A percentile compares a stretch with the other conserved stretches of the same genome.
phyloP scores from a whole-genome alignment of 2,113 vertebrate genomes.

The Talpa occidentalis region DNA sequence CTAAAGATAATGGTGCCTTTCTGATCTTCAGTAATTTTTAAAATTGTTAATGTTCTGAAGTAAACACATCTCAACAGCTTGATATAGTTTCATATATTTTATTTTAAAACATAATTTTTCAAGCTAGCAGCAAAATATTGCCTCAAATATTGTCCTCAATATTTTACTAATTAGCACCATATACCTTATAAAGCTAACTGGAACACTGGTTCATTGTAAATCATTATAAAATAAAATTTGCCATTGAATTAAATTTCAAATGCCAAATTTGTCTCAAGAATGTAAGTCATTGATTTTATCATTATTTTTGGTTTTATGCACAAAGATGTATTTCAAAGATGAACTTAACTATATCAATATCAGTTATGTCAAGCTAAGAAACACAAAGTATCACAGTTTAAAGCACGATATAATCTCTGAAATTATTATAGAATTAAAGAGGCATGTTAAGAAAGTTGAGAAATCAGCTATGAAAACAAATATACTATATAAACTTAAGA shows the following conservation, averaged over 20 bases:
- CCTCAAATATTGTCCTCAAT: slow-evolving; percentile 70
- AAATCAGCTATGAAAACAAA: slow-evolving; percentile 75
- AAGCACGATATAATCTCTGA: slow-evolving; percentile 80
- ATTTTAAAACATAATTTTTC: slow-evolving; percentile 83
- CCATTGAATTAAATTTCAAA: slow-evolving; percentile 75
- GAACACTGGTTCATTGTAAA: slow-evolving; percentile 77
- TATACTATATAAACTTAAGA: slow-evolving; percentile 73
- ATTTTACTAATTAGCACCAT: slow-evolving; percentile 83
- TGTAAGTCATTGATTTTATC: slow-evolving; percentile 78
- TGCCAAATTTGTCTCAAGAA: slow-evolving; percentile 78
- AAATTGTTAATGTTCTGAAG: slow-evolving; percentile 74
- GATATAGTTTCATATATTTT: slow-evolving; percentile 81
- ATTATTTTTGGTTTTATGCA: slow-evolving; percentile 71
- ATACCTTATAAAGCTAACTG: slow-evolving; percentile 80
- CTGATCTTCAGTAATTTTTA: slow-evolving; percentile 75
- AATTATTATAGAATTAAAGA: slow-evolving; percentile 76
- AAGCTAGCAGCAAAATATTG: slow-evolving; percentile 79
- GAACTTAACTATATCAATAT: slow-evolving; percentile 71
- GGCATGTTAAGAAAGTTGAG: slow-evolving; percentile 68
- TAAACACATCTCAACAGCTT: slow-evolving; percentile 84
- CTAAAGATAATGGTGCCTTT: slow-evolving; percentile 79
- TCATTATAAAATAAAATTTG: slow-evolving; percentile 77
- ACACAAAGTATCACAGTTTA: slow-evolving; percentile 67
- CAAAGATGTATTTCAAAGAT: slow-evolving; percentile 80
- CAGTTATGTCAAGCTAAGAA: slow-evolving; percentile 63